Evolutionary conservation across 35 echinoderm and acorn worm species (phyloP).

Genomic region (Patiria miniata): DNA sequence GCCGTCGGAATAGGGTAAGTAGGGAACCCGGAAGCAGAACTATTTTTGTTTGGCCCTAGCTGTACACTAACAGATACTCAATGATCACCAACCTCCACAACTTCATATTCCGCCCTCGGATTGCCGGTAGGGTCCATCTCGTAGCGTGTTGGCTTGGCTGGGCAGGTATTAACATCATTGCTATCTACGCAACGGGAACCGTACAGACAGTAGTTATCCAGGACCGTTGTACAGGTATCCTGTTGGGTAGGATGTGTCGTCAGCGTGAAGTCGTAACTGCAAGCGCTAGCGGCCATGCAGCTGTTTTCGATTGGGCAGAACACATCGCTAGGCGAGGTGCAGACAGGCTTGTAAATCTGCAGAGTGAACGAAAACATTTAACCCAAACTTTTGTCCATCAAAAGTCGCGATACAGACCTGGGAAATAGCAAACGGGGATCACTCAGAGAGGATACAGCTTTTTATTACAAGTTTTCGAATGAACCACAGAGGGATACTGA

Average conservation of each 20-base stretch:
- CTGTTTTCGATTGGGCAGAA: neutral
- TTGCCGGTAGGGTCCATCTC: neutral
- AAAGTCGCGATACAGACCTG: no score
- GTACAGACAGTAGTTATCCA: neutral
- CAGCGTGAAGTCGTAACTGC: neutral
- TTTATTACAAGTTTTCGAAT: no score
- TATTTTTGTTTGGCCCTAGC: no score
- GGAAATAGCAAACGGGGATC: no score
- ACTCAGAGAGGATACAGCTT: no score
- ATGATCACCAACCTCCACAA: conserved; percentile 1
- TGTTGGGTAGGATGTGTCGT: neutral
- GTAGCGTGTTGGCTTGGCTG: neutral
- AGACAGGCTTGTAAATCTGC: neutral
- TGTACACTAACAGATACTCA: no score
- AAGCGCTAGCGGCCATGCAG: neutral
- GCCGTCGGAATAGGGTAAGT: no score
- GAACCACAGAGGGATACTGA: no score
- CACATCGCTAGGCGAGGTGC: neutral
- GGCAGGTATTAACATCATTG: neutral
- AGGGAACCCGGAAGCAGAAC: no score
- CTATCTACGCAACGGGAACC: neutral
- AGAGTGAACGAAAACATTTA: neutral
- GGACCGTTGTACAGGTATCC: neutral
- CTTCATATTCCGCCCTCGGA: neutral
- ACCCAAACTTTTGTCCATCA: no score